Evolutionary conservation across 2,797 vertebrate genomes (phyloP).

Genomic region (Catharus ustulatus): DNA sequence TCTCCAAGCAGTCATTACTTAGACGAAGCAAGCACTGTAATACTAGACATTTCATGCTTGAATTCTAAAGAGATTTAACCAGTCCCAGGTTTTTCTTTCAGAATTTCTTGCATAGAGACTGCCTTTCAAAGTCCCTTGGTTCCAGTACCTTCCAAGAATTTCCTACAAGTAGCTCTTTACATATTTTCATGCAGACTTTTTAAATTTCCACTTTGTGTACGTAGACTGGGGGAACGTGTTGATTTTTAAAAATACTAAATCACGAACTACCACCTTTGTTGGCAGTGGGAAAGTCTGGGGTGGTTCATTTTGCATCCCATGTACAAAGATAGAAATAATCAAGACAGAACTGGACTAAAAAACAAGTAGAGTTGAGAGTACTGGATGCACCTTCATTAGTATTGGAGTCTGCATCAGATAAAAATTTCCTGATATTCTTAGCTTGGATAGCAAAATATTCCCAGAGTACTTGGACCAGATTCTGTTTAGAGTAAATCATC

Average conservation of each 20-base stretch:
- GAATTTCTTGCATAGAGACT: not conserved
- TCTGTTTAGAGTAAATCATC: not conserved
- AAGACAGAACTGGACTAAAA: not conserved
- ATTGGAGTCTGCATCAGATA: not conserved
- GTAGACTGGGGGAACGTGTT: not conserved
- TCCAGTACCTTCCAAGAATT: constrained; percentile 22
- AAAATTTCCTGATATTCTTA: not conserved
- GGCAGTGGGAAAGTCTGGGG: not conserved
- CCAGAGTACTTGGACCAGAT: not conserved
- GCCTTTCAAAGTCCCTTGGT: constrained; percentile 9
- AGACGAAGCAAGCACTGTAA: not conserved
- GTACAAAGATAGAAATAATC: not conserved
- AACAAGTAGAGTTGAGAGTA: not conserved
- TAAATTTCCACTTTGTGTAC: not conserved
- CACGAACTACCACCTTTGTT: not conserved
- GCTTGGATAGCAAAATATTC: not conserved
- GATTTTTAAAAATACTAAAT: not conserved
- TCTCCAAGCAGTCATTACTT: constrained; percentile 61
- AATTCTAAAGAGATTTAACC: constrained; percentile 56
- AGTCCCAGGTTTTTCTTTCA: constrained; percentile 35
- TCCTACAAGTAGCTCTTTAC: constrained; percentile 14
- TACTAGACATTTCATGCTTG: constrained; percentile 53
- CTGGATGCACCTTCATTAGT: not conserved
- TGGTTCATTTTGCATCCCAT: not conserved
- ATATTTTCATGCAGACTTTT: not conserved